Percentiles rank a stretch among this genome's conserved stretches.
phyloP scores from a whole-genome alignment of 2,113 vertebrate species.

The Chaetodon auriga region DNA sequence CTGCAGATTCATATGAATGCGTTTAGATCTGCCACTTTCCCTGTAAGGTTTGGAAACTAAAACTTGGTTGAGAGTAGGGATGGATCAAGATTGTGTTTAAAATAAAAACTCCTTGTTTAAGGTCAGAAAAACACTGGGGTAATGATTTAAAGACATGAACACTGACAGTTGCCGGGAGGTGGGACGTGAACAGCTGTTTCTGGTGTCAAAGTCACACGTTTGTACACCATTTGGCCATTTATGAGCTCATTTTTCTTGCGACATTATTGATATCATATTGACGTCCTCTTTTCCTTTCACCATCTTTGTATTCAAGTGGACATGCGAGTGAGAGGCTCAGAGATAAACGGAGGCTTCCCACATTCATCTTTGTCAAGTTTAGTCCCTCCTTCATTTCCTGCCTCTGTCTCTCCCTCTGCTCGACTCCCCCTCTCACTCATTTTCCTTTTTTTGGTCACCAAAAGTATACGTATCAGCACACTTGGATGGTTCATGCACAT shows the following conservation, averaged over 20 bases:
- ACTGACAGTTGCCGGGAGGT: background rate
- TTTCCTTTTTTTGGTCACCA: background rate
- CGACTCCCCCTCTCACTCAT: background rate
- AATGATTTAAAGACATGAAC: background rate
- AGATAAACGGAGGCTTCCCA: slow-evolving; percentile 31
- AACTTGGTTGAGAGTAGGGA: background rate
- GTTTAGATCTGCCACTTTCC: background rate
- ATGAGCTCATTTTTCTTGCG: background rate
- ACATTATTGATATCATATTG: background rate
- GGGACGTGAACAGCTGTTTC: background rate
- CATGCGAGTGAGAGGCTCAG: slow-evolving; percentile 13
- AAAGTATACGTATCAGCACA: background rate
- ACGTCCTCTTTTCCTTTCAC: background rate
- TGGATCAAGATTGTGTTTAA: background rate
- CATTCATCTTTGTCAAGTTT: slow-evolving; percentile 55
- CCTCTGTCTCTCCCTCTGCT: slow-evolving; percentile 7
- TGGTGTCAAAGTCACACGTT: background rate
- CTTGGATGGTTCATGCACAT: slow-evolving; percentile 34
- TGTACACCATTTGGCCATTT: background rate
- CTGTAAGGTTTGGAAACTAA: background rate
- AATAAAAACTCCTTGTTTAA: background rate
- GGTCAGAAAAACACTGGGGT: slow-evolving; percentile 1
- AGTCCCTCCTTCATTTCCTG: slow-evolving; percentile 50
- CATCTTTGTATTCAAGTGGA: slow-evolving; percentile 19
- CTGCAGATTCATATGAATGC: background rate